These are phyloP conservation scores for Chelonus insularis DNA, from an alignment of 1,140 invertebrate species.

Conservation along the genomic window DNA sequence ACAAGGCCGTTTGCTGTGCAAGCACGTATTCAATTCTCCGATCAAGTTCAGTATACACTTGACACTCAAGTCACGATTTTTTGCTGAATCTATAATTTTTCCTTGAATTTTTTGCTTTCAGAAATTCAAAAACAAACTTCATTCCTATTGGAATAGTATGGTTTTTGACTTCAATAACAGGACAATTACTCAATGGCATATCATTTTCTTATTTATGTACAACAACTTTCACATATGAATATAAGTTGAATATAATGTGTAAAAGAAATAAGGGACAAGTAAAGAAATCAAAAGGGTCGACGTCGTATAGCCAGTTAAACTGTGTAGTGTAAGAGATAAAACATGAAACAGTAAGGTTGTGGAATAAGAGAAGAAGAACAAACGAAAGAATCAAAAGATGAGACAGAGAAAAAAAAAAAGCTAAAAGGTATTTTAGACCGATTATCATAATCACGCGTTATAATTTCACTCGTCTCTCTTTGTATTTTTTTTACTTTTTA, in stretches of 20 bases:
- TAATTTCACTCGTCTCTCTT: conserved; percentile 55
- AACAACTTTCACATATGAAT: conserved; percentile 44
- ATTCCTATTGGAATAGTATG: too few relatives aligned
- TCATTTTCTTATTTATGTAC: too few relatives aligned
- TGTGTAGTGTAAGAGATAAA: conserved; percentile 10
- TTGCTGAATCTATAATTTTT: background rate
- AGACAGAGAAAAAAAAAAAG: conserved; percentile 13
- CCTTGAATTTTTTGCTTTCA: too few relatives aligned
- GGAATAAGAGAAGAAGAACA: conserved; percentile 9
- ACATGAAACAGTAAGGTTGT: conserved; percentile 16
- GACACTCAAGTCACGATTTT: conserved; percentile 1
- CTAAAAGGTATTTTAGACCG: conserved; percentile 46
- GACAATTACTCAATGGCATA: conserved; percentile 46
- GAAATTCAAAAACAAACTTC: too few relatives aligned
- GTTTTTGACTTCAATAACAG: too few relatives aligned
- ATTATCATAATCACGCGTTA: conserved; percentile 60
- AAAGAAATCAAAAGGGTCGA: too few relatives aligned
- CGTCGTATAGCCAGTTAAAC: too few relatives aligned
- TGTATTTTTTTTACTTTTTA: too few relatives aligned
- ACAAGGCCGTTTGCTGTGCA: conserved; percentile 14
- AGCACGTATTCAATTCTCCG: background rate
- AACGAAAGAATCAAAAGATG: conserved; percentile 7
- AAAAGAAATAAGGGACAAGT: conserved; percentile 37
- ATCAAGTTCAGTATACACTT: background rate
- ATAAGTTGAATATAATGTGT: conserved; percentile 53